Evolutionary conservation across 2,888 invertebrate species (phyloP).

Genomic region (Hyalella azteca): DNA sequence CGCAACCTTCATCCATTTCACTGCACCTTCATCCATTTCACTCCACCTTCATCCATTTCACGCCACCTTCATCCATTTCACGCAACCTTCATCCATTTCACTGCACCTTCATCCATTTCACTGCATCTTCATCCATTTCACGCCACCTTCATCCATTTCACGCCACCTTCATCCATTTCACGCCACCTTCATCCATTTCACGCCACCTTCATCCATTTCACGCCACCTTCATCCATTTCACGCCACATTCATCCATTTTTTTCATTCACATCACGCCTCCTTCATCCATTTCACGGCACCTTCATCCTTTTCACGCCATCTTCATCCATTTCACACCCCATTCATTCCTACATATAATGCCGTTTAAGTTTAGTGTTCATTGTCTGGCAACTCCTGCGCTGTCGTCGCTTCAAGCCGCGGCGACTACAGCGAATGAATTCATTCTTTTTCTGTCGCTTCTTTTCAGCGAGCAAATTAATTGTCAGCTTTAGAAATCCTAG

Average conservation of each 20-base stretch:
- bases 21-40: no score
- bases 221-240: no score
- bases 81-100: no score
- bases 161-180: no score
- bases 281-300: not conserved
- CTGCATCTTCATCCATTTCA: no score
- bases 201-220: no score
- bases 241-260: not conserved
- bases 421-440: not conserved
- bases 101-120: no score
- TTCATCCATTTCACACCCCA: not conserved
- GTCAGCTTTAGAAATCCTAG: conserved; percentile 12
- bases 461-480: conserved; percentile 3
- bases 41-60: no score
- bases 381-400: not conserved
- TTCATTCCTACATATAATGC: not conserved
- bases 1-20: no score
- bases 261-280: not conserved
- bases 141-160: no score
- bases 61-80: no score
- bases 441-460: not conserved
- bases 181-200: no score
- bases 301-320: not conserved
- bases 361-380: not conserved
- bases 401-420: not conserved